Conservation (phyloP, 2,888 invertebrate species). For the Eupithecia inturbata region DNA sequence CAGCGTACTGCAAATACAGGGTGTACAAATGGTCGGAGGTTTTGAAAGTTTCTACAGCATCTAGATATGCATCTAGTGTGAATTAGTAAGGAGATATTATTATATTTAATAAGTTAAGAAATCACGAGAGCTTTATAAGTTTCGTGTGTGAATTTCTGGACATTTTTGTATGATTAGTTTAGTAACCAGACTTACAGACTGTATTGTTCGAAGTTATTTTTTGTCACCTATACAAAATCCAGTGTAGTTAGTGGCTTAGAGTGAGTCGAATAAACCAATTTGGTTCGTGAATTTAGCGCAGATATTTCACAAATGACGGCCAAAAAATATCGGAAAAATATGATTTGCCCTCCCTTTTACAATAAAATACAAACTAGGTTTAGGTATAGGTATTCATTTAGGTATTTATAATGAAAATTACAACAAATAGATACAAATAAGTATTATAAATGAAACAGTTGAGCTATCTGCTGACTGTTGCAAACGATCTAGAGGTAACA, state of each 20-base stretch:
- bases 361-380: not conserved
- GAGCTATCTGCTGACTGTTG: not conserved
- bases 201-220: not conserved
- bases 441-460: not conserved
- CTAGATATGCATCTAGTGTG: not conserved
- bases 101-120: not conserved
- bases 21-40: not conserved
- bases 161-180: not conserved
- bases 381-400: not conserved
- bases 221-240: not conserved
- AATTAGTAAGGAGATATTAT: not conserved
- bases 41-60: not conserved
- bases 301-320: not conserved
- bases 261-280: conserved; percentile 9
- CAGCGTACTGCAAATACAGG: conserved; percentile 2
- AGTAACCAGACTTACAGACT: not conserved
- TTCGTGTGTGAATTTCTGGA: not conserved
- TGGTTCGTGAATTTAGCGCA: conserved; percentile 8
- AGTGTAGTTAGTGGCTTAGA: conserved; percentile 7
- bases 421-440: not conserved
- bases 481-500: not conserved
- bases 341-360: not conserved
- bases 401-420: not conserved
- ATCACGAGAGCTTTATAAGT: not conserved
- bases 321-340: not conserved